Base-by-base conservation (phyloP, 2,113 vertebrate species). In the Chionis minor region DNA sequence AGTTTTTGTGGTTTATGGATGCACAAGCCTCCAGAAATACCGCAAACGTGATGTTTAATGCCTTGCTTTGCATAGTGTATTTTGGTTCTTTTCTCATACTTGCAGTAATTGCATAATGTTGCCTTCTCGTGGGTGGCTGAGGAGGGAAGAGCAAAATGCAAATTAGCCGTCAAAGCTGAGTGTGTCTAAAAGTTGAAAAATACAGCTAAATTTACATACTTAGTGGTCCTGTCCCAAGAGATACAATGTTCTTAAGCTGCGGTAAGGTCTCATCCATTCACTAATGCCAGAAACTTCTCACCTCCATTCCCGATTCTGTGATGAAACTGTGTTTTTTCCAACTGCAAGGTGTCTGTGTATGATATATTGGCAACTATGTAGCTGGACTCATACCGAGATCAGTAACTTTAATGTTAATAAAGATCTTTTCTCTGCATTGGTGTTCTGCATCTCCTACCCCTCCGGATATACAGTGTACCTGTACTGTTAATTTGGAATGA, bases 21-120 rank as follows among this genome's bases (percentile, higher is more conserved):
- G 83, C 81, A 35, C 14, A 6, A 40, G 56, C 74, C 69, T 74
- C 81, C 94, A 92, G 91, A 88, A 96, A 90, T 88, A 77, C 74
- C 78, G 74, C 30, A 42, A 65, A 52, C 2, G 8, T 17, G 55
- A 10, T 28, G 59, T 14, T 71, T 13, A 51, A 26, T 78, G 61
- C 65, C 54, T 70, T 32, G 45, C 67, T 80, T 79, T 66, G 81
- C 30, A 3, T 10, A 13, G 24, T 10, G 1, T 11, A 4, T n/a
- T 67, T 52, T 21, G 35, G 30, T 35, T 30, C 49, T 78, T 27
- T 44, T 30, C 3, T 26, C 4, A 11, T 44, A 42, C 49, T 49
- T 71, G 16, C 21, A 47, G 61, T 44, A 21, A 42, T 42, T 45
- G 19, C 2, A 6, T 65, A 16, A 28, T 4, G 22, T 38, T 75